These are phyloP conservation scores for Microdon myrmicae DNA, from an alignment of 2,888 invertebrate species.

Conservation along the genomic window DNA sequence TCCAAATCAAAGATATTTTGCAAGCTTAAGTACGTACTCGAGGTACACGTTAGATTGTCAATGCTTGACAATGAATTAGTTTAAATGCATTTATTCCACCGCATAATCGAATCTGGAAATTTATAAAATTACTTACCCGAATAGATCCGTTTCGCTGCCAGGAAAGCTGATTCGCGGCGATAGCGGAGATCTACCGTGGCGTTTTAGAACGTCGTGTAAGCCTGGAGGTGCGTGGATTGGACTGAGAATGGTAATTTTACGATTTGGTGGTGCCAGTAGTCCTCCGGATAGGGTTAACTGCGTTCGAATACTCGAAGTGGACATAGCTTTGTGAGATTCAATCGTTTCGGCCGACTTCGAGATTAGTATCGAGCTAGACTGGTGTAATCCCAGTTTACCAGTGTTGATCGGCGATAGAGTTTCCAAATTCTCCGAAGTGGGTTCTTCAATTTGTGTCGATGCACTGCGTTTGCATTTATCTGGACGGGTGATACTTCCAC, in stretches of 20 bases:
- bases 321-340: slow-evolving; percentile 63
- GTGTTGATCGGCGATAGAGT: slow-evolving; percentile 55
- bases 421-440: slow-evolving; percentile 29
- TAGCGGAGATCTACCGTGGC: slow-evolving; percentile 64
- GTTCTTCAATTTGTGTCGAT: slow-evolving; percentile 65
- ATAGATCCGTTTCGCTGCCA: slow-evolving; percentile 65
- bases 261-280: slow-evolving; percentile 65
- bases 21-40: no score
- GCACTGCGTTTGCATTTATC: slow-evolving; percentile 66
- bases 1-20: no score
- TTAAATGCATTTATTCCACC: no score
- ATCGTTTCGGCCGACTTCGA: slow-evolving; percentile 67
- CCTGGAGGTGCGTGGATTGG: slow-evolving; percentile 77
- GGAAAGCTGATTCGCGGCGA: slow-evolving; percentile 66
- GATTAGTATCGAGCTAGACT: slow-evolving; percentile 65
- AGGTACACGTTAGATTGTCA: no score
- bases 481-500: slow-evolving; percentile 54
- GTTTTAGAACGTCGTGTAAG: slow-evolving; percentile 67
- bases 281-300: slow-evolving; percentile 66
- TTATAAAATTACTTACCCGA: slow-evolving; percentile 63
- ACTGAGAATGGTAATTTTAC: slow-evolving; percentile 81
- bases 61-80: no score
- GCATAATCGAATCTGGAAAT: no score
- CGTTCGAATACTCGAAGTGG: slow-evolving; percentile 63
- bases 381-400: slow-evolving; percentile 62